Percentiles rank a stretch among this genome's conserved stretches.
These are phyloP conservation scores for Ecliptopera silaceata DNA, from an alignment of 2,888 invertebrate genomes.

Conservation along the genomic window DNA sequence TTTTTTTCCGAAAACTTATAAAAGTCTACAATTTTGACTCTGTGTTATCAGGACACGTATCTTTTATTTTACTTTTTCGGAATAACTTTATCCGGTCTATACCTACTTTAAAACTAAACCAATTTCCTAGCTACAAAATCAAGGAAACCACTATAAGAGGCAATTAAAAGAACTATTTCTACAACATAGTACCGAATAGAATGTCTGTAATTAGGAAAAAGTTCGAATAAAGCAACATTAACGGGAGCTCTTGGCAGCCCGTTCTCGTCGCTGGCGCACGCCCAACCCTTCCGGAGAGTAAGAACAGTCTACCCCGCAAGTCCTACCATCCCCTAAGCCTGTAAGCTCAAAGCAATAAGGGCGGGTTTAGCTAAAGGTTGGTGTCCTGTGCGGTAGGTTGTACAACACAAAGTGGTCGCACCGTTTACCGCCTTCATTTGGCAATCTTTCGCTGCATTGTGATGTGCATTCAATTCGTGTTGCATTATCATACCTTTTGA, in stretches of 20 bases:
- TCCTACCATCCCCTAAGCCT: constrained; percentile 16
- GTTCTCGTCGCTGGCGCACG: constrained; percentile 50
- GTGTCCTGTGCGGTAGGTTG: constrained; percentile 24
- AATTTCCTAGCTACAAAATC: background rate
- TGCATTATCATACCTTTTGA: constrained; percentile 50
- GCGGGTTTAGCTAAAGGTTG: constrained; percentile 10
- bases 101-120: too few species aligned
- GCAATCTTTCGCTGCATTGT: constrained; percentile 67
- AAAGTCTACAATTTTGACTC: too few species aligned
- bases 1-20: too few species aligned
- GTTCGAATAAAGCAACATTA: constrained; percentile 52
- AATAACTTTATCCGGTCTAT: too few species aligned
- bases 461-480: constrained; percentile 59
- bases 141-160: background rate
- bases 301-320: constrained; percentile 37
- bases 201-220: constrained; percentile 48
- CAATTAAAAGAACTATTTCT: constrained; percentile 18
- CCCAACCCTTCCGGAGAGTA: constrained; percentile 56
- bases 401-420: constrained; percentile 58
- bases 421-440: constrained; percentile 69
- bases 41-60: too few species aligned
- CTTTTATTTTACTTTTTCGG: too few species aligned
- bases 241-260: constrained; percentile 57
- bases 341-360: constrained; percentile 19
- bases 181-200: constrained; percentile 35